Conservation (phyloP, 2,797 vertebrate species). For the Onychomys leucogaster region DNA sequence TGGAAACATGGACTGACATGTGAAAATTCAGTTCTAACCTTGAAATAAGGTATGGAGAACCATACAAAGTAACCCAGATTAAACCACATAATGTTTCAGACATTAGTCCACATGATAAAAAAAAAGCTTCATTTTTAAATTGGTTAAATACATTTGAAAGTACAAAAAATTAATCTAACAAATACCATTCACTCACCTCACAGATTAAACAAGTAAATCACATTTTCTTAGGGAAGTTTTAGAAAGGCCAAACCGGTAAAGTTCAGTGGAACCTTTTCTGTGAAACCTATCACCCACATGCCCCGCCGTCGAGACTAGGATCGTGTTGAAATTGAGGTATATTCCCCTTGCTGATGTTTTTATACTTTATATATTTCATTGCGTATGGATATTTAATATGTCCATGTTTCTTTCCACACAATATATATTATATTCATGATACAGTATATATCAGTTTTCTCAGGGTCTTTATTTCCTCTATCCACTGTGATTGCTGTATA, state of each 20-base stretch:
- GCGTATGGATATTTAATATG: background rate
- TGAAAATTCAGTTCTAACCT: background rate
- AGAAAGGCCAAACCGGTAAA: conserved; percentile 18
- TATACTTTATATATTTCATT: background rate
- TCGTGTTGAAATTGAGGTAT: background rate
- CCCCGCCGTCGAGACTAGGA: background rate
- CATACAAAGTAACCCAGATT: conserved; percentile 5
- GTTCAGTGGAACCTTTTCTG: background rate
- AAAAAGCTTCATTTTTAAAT: background rate
- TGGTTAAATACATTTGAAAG: conserved; percentile 46
- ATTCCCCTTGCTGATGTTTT: background rate
- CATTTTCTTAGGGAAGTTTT: conserved; percentile 2
- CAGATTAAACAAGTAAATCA: conserved; percentile 8
- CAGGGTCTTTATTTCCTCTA: background rate
- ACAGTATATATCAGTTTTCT: background rate
- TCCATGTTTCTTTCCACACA: background rate
- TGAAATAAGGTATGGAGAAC: background rate
- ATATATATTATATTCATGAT: background rate
- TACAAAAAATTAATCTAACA: background rate
- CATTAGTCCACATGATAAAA: background rate
- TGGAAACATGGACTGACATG: background rate
- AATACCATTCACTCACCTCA: background rate
- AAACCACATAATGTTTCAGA: background rate
- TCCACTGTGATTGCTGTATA: conserved; percentile 4
- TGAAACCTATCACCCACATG: background rate